phyloP scores from a whole-genome alignment of 2,888 invertebrate species.

The Spodoptera exigua region DNA sequence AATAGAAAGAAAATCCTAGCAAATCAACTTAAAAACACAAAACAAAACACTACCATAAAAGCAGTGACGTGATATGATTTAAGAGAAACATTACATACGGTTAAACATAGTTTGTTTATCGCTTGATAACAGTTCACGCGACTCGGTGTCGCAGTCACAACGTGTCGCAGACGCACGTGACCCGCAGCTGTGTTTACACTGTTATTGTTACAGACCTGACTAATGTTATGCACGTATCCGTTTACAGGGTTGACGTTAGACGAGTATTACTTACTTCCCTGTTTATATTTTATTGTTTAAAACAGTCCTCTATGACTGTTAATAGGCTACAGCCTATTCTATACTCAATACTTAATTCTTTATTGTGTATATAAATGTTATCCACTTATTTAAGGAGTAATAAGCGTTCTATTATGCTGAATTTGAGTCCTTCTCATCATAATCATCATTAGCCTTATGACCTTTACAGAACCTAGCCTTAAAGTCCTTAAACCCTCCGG shows the following conservation, averaged over 20 bases:
- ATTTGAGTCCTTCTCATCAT: too few relatives aligned
- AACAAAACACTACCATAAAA: constrained; percentile 20
- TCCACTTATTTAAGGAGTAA: too few relatives aligned
- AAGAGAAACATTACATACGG: constrained; percentile 36
- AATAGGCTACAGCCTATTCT: too few relatives aligned
- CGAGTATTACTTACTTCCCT: constrained; percentile 9
- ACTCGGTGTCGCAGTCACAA: constrained; percentile 23
- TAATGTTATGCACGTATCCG: constrained; percentile 33
- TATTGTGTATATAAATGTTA: too few relatives aligned
- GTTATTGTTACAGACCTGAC: constrained; percentile 44
- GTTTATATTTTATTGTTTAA: neutral
- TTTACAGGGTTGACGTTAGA: constrained; percentile 22
- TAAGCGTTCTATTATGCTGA: too few relatives aligned
- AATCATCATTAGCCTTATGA: too few relatives aligned
- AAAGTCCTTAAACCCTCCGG: too few relatives aligned
- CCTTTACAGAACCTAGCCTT: too few relatives aligned
- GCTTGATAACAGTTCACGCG: constrained; percentile 53
- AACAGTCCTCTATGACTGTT: too few relatives aligned
- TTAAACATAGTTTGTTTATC: constrained; percentile 36
- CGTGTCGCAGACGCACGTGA: constrained; percentile 48
- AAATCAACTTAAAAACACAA: constrained; percentile 41
- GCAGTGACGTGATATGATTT: constrained; percentile 34
- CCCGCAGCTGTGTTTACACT: constrained; percentile 34
- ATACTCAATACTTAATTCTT: too few relatives aligned
- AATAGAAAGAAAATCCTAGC: too few relatives aligned